These are phyloP conservation scores for Dicaeum eximium DNA, from an alignment of 2,113 vertebrate genomes.

Conservation along the genomic window DNA sequence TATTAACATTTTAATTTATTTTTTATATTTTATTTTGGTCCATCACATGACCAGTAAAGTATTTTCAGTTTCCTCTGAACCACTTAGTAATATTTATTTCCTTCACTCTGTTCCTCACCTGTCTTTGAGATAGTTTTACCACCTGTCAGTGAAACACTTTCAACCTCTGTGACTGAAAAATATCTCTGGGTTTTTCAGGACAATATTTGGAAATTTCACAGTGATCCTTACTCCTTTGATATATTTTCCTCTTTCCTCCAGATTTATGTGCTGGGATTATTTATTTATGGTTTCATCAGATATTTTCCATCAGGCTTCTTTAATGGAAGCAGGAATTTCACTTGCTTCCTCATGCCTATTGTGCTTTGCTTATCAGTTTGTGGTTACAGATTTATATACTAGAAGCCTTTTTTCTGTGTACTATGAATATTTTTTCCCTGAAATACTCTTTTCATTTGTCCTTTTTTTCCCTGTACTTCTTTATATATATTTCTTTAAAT, in stretches of 20 bases:
- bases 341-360: neutral
- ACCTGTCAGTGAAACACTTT: neutral
- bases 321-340: neutral
- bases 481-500: neutral
- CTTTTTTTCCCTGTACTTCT: neutral
- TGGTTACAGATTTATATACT: neutral
- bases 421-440: neutral
- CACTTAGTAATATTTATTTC: neutral
- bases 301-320: neutral
- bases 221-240: neutral
- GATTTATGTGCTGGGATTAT: neutral
- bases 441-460: neutral
- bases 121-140: neutral
- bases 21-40: neutral
- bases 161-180: neutral
- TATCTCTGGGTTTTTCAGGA: neutral
- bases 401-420: neutral
- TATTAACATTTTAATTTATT: neutral
- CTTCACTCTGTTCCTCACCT: neutral
- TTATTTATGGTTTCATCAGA: neutral
- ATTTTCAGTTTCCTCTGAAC: neutral
- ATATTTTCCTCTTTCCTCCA: neutral
- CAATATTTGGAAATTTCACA: neutral
- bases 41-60: neutral
- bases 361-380: neutral